Evolutionary conservation across 2,797 vertebrate species (phyloP).

Genomic region (Muscicapa comitata): DNA sequence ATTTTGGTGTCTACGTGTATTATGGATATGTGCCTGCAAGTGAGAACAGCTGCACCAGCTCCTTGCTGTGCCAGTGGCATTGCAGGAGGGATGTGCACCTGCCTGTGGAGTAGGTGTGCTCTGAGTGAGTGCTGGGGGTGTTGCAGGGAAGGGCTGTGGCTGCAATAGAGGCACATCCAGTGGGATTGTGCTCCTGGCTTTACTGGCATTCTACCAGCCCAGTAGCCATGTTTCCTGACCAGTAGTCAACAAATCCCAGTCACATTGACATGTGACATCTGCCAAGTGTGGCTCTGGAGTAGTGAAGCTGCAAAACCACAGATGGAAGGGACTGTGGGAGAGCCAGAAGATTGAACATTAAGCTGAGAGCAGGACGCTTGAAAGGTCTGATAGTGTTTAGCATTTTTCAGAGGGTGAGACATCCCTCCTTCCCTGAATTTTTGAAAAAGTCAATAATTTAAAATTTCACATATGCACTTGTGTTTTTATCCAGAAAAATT

Average conservation of each 20-base stretch:
- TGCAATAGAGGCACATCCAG: background rate
- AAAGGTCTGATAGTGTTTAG: background rate
- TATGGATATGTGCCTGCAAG: background rate
- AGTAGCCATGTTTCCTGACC: background rate
- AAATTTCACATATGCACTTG: background rate
- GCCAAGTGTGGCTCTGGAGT: background rate
- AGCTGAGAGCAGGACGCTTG: background rate
- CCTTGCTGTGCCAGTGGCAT: background rate
- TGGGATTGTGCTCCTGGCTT: background rate
- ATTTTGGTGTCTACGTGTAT: background rate
- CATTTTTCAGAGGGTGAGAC: background rate
- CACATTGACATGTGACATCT: background rate
- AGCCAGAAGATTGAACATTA: background rate
- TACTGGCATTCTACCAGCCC: background rate
- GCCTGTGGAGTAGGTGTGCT: background rate
- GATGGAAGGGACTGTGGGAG: background rate
- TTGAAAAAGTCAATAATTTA: background rate
- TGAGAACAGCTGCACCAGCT: background rate
- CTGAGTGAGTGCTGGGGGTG: background rate
- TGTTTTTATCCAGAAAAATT: background rate
- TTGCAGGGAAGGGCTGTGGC: background rate
- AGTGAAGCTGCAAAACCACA: background rate
- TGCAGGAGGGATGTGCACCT: background rate
- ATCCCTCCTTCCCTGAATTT: background rate
- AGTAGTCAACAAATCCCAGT: background rate